Evolutionary conservation across 2,888 invertebrate species (phyloP).

Genomic region (Drosophila mimetica): DNA sequence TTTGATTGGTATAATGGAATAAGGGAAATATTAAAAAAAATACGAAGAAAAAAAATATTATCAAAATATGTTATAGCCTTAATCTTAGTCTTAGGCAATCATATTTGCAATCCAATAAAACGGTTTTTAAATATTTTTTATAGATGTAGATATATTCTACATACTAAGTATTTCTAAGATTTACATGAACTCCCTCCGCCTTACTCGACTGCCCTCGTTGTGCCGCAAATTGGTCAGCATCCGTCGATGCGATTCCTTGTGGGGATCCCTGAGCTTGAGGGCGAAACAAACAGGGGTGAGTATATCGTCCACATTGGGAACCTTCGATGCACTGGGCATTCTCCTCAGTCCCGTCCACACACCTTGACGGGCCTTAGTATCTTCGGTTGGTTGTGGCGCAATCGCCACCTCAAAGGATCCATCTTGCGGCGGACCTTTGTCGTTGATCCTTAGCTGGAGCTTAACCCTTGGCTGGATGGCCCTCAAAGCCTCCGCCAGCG

Average conservation of each 20-base stretch:
- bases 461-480: slow-evolving; percentile 46
- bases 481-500: slow-evolving; percentile 64
- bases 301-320: slow-evolving; percentile 72
- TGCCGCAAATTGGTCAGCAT: slow-evolving; percentile 32
- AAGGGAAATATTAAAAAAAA: too few species aligned
- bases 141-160: too few species aligned
- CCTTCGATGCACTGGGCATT: slow-evolving; percentile 60
- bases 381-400: slow-evolving; percentile 46
- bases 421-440: slow-evolving; percentile 54
- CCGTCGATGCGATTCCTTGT: slow-evolving; percentile 31
- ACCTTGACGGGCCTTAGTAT: slow-evolving; percentile 23
- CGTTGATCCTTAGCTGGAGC: slow-evolving; percentile 69
- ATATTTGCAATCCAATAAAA: too few species aligned
- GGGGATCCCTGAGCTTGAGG: slow-evolving; percentile 42
- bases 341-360: slow-evolving; percentile 74
- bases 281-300: slow-evolving; percentile 54
- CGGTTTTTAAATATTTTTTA: too few species aligned
- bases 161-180: neutral
- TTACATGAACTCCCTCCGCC: neutral
- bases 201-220: slow-evolving; percentile 20
- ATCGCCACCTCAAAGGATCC: slow-evolving; percentile 76
- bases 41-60: too few species aligned
- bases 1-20: too few species aligned
- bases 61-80: too few species aligned
- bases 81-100: too few species aligned